Conservation (phyloP, 2,797 vertebrate genomes). For the Molothrus ater region DNA sequence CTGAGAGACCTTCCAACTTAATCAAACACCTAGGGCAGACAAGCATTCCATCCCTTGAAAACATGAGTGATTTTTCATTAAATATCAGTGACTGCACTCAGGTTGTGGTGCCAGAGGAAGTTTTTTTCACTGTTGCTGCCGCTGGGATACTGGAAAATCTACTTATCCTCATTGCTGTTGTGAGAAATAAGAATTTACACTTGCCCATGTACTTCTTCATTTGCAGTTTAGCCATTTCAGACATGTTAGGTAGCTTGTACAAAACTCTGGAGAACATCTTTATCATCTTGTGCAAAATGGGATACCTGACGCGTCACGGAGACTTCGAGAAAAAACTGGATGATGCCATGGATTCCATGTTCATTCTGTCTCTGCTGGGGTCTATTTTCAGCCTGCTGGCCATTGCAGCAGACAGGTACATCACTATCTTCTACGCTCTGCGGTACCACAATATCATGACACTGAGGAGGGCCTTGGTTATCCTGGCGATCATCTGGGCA, state of each 20-base stretch:
- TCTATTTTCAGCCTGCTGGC: conserved; percentile 91
- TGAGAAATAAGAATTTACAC: conserved; percentile 90
- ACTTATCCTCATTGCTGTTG: conserved; percentile 87
- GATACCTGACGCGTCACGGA: conserved; percentile 80
- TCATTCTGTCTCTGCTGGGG: conserved; percentile 89
- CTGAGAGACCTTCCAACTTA: conserved; percentile 29
- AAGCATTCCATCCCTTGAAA: not conserved
- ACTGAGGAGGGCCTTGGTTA: conserved; percentile 74
- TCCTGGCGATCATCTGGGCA: conserved; percentile 83
- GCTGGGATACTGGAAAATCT: conserved; percentile 89
- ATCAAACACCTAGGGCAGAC: conserved; percentile 44
- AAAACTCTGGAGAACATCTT: conserved; percentile 91
- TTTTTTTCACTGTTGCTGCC: conserved; percentile 86
- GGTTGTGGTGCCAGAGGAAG: conserved; percentile 83
- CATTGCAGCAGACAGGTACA: conserved; percentile 92
- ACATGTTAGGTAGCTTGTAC: conserved; percentile 89
- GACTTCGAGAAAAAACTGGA: conserved; percentile 83
- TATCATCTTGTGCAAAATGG: conserved; percentile 82
- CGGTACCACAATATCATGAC: conserved; percentile 94
- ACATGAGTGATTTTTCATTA: conserved; percentile 46
- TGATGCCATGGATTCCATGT: conserved; percentile 88
- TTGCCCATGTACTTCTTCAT: conserved; percentile 96
- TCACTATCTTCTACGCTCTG: conserved; percentile 94
- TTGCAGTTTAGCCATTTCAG: conserved; percentile 93
- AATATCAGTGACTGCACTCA: conserved; percentile 83